A percentile compares a stretch with the other conserved stretches of the same genome.
Evolutionary conservation across 2,888 invertebrate genomes (phyloP).

Genomic region (Pyrochroa serraticornis): DNA sequence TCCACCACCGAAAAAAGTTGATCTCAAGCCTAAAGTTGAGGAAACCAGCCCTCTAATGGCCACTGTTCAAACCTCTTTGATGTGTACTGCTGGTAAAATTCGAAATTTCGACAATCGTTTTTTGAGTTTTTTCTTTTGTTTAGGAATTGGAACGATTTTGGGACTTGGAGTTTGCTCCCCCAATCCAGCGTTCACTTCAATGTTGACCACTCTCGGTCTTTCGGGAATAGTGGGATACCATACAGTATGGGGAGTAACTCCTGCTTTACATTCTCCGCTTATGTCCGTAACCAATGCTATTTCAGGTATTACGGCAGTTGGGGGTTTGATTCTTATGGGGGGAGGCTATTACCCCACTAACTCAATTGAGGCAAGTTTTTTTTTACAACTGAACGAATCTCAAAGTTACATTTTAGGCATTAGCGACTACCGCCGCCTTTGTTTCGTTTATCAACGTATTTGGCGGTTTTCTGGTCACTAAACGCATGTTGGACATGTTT

Average conservation of each 20-base stretch:
- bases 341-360: conserved; percentile 79
- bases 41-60: conserved; percentile 58
- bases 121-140: conserved; percentile 31
- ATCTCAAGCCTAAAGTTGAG: not conserved
- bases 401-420: conserved; percentile 58
- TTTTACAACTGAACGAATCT: not conserved
- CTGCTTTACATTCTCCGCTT: conserved; percentile 87
- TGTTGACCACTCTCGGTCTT: conserved; percentile 85
- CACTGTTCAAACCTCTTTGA: conserved; percentile 57
- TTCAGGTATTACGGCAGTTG: conserved; percentile 91
- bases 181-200: conserved; percentile 82
- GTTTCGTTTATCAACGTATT: conserved; percentile 90
- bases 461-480: conserved; percentile 88
- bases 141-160: conserved; percentile 72
- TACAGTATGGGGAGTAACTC: conserved; percentile 92
- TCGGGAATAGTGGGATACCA: conserved; percentile 84
- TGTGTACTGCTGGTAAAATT: conserved; percentile 21
- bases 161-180: conserved; percentile 78
- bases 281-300: conserved; percentile 95
- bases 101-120: not conserved
- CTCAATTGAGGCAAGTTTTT: conserved; percentile 67
- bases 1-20: conserved; percentile 56
- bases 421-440: conserved; percentile 84
- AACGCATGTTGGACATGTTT: conserved; percentile 93
- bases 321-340: conserved; percentile 85